Evolutionary conservation across 2,888 invertebrate species (phyloP).

Genomic region (Cordilura impudica): DNA sequence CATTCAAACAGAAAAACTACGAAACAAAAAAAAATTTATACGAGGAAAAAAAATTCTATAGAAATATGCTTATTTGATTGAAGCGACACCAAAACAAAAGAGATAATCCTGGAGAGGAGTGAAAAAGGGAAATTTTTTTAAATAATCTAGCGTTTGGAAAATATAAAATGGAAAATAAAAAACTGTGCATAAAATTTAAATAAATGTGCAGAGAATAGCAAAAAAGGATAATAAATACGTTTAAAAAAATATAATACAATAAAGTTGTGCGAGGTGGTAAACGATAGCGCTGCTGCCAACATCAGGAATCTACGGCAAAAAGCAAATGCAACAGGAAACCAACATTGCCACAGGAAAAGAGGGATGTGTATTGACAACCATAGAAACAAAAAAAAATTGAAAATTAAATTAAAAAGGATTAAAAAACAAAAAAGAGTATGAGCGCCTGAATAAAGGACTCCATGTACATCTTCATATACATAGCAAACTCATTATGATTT

Average conservation of each 20-base stretch:
- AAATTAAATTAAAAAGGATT: conserved; percentile 2
- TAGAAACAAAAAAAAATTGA: neutral
- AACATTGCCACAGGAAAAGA: conserved; percentile 1
- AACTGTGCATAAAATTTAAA: neutral
- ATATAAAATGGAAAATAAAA: neutral
- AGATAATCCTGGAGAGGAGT: neutral
- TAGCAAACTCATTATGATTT: conserved; percentile 17
- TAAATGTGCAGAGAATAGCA: neutral
- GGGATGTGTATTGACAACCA: neutral
- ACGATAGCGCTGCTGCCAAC: neutral
- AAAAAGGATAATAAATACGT: neutral
- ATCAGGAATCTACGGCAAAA: neutral
- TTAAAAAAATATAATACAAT: neutral
- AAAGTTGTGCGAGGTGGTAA: conserved; percentile 25
- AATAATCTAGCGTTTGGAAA: neutral
- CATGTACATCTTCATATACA: too few species aligned
- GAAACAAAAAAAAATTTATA: neutral
- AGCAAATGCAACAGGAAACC: conserved; percentile 18
- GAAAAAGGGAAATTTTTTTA: neutral
- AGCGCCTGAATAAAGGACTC: neutral
- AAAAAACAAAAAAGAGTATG: neutral
- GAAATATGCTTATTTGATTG: conserved; percentile 15
- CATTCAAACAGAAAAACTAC: too few species aligned
- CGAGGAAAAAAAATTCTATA: neutral
- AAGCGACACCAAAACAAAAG: neutral